phyloP scores from a whole-genome alignment of 2,797 vertebrate species.

The Podargus strigoides region DNA sequence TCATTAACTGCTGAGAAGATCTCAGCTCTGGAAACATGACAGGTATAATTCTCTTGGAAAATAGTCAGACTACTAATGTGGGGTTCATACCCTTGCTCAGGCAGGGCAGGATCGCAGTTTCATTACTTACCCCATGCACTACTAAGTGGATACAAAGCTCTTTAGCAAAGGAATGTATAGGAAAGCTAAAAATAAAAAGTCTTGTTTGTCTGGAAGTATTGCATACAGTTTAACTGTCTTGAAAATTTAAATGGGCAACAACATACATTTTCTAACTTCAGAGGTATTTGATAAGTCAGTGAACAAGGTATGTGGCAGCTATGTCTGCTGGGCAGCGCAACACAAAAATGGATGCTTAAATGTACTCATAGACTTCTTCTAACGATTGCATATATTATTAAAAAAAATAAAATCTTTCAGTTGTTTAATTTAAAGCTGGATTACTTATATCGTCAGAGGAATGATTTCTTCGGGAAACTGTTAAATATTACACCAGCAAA shows the following conservation, averaged over 20 bases:
- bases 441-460: neutral
- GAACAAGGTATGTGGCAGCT: neutral
- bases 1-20: neutral
- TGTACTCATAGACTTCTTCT: neutral
- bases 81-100: neutral
- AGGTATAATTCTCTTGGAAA: neutral
- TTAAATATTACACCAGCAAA: neutral
- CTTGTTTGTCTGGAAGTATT: neutral
- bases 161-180: neutral
- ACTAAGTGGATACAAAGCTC: neutral
- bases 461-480: neutral
- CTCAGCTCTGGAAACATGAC: neutral
- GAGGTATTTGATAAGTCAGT: neutral
- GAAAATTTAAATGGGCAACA: neutral
- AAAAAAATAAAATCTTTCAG: neutral
- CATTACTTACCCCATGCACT: neutral
- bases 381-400: neutral
- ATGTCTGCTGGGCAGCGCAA: neutral
- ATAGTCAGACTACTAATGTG: neutral
- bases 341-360: neutral
- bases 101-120: neutral
- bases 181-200: neutral
- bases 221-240: neutral
- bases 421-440: neutral
- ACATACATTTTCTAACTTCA: neutral